Evolutionary conservation across 2,888 invertebrate genomes (phyloP), one percentile per base, ranked within the genome.

Genomic region (Galerucella nymphaeae): DNA sequence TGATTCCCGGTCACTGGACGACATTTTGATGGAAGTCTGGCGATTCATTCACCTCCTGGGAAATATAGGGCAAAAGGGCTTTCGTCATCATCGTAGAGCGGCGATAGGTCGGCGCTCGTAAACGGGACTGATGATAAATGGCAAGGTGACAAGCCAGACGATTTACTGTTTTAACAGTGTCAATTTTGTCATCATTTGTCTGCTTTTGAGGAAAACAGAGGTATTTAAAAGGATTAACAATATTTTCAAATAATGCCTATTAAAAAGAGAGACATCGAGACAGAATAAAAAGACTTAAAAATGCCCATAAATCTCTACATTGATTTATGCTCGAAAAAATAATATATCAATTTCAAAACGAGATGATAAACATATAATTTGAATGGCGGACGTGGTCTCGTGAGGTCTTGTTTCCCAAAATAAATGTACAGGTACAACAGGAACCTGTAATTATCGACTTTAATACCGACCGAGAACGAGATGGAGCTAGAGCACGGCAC

Each of bases 401-500:
- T 18, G 53, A 41, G 64, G 77, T 79, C 80, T 81, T 81, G 78
- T 82, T 81, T 77, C 77, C 78, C 80, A 82, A 82, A 83, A 83
- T 81, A 82, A 82, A 83, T 77, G 81, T 78, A 77, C 81, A 82
- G 81, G 82, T 82, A 82, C 57, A 82, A 78, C 81, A 81, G 79
- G 81, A 82, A 84, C 84, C 84, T 81, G 83, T 84, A 84, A 85
- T 85, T 85, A 84, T 84, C 83, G 79, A 78, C 80, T 84, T 85
- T 84, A 83, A 82, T 84, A 81, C 79, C 73, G 81, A 75, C 75
- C 78, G 77, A 63, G 70, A 62, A 42, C 69, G 63, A 62, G 42
- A 62, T 62, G 61, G 61, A 42, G 42, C 61, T 62, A 62, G 61
- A 42, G 78, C 74, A 77, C 75, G 80, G 80, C 75, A 74, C 78